phyloP scores from a whole-genome alignment of 2,113 vertebrate species.

The Nematolebias whitei region DNA sequence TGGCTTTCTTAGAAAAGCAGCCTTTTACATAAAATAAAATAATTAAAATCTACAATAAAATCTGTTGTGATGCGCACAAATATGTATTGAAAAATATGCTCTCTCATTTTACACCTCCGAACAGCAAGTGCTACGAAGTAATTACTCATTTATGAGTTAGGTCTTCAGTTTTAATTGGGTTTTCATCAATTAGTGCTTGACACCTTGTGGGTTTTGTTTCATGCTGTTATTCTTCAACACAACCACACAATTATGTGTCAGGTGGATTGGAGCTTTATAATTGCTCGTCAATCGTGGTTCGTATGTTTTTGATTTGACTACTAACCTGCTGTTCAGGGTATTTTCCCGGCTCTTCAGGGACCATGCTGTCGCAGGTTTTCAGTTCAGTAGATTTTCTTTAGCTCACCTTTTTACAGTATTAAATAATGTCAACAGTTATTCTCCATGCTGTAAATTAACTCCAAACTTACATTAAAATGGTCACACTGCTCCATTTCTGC shows the following conservation, averaged over 20 bases:
- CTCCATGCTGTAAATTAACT: too few relatives aligned
- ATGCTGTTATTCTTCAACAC: conserved; percentile 13
- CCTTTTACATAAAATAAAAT: too few relatives aligned
- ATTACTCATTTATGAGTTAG: conserved; percentile 18
- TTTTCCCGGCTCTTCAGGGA: neutral
- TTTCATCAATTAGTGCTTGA: conserved; percentile 40
- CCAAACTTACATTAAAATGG: too few relatives aligned
- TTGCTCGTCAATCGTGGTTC: conserved; percentile 7
- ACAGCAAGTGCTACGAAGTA: neutral
- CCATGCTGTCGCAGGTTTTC: neutral
- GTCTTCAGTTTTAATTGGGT: conserved; percentile 19
- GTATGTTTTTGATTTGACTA: neutral
- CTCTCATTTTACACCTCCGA: neutral
- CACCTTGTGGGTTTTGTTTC: conserved; percentile 27
- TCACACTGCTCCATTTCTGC: too few relatives aligned
- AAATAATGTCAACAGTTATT: too few relatives aligned
- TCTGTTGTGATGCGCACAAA: neutral
- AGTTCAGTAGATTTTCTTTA: neutral
- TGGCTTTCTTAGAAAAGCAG: too few relatives aligned
- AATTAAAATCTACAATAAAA: too few relatives aligned
- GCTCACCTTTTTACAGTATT: neutral
- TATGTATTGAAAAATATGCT: neutral
- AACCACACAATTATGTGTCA: conserved; percentile 11
- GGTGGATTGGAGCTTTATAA: conserved; percentile 29
- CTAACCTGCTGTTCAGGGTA: conserved; percentile 1